Conservation (phyloP, 1,140 invertebrate species). For the Homarus americanus region DNA sequence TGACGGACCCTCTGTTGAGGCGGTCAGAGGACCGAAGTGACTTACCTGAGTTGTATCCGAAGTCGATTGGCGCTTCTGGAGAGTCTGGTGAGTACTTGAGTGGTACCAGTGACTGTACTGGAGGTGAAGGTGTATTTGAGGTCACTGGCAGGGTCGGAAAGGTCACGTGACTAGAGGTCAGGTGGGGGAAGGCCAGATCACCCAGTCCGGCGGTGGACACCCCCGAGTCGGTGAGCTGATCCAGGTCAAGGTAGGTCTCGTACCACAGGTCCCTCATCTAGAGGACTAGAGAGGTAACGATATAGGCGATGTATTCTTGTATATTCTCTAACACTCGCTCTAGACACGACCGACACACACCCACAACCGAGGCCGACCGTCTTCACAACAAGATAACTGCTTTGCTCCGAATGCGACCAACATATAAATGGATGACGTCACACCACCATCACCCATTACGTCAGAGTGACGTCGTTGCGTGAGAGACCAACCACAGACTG, state of each 20-base stretch:
- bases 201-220: constrained; percentile 64
- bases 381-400: constrained; percentile 72
- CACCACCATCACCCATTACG: constrained; percentile 26
- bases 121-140: constrained; percentile 56
- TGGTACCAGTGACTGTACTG: constrained; percentile 36
- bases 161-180: constrained; percentile 68
- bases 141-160: constrained; percentile 59
- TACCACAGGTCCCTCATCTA: constrained; percentile 72
- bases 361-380: constrained; percentile 68
- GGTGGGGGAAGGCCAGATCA: constrained; percentile 66
- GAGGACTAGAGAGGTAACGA: constrained; percentile 63
- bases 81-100: constrained; percentile 60
- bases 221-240: constrained; percentile 67
- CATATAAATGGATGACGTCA: constrained; percentile 65
- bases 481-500: neutral
- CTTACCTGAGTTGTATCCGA: constrained; percentile 55
- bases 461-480: constrained; percentile 21
- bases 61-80: constrained; percentile 41
- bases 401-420: constrained; percentile 53
- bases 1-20: neutral
- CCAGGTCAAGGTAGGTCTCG: constrained; percentile 72
- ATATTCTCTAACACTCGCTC: constrained; percentile 54
- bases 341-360: constrained; percentile 63
- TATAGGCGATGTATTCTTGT: constrained; percentile 49
- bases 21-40: neutral